Conservation (phyloP, 2,888 invertebrate species). For the Xestia ashworthii region DNA sequence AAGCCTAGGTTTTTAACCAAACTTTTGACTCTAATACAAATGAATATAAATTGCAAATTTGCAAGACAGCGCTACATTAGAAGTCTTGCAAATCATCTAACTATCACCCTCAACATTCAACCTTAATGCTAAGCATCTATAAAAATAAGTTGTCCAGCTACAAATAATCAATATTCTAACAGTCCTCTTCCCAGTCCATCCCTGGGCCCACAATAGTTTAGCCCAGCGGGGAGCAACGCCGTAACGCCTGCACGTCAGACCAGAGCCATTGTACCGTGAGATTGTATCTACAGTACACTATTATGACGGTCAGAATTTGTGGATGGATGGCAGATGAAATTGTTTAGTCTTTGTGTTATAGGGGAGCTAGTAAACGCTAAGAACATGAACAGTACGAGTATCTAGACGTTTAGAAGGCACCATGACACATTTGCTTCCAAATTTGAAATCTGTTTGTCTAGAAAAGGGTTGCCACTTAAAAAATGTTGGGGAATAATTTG, state of each 20-base stretch:
- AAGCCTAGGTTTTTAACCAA: background rate
- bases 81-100: background rate
- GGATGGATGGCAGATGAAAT: slow-evolving; percentile 33
- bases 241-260: slow-evolving; percentile 65
- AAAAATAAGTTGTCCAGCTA: background rate
- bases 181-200: slow-evolving; percentile 38
- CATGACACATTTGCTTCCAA: background rate
- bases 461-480: background rate
- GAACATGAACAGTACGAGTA: background rate
- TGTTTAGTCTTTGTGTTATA: slow-evolving; percentile 32
- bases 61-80: background rate
- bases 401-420: background rate
- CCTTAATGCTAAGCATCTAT: background rate
- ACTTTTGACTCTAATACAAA: background rate
- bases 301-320: slow-evolving; percentile 56
- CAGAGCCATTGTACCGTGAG: slow-evolving; percentile 47
- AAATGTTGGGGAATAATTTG: background rate
- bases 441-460: background rate
- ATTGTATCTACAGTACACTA: slow-evolving; percentile 52
- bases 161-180: background rate
- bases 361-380: background rate
- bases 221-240: slow-evolving; percentile 58
- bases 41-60: too few species aligned
- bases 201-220: slow-evolving; percentile 48
- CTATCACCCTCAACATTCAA: slow-evolving; percentile 2